Evolutionary conservation across 2,113 vertebrate genomes (phyloP), one percentile per base, ranked within the genome.

Genomic region (Percina caprodes): DNA sequence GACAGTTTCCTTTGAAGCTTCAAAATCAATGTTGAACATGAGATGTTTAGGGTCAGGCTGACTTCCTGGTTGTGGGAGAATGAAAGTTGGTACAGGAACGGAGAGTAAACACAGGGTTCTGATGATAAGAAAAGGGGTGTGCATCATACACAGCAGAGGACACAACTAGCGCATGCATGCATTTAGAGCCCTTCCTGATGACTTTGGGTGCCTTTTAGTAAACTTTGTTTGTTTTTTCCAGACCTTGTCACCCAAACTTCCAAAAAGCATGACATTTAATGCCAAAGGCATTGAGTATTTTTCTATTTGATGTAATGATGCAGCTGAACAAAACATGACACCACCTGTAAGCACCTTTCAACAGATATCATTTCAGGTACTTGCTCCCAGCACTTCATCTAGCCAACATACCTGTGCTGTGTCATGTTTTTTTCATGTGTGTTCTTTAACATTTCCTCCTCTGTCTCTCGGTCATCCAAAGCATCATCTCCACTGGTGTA

Each of bases 401-500:
- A 24, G 46, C 21, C 48, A 42, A 2, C 81, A 30, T 63, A 93
- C 91, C 79, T 76, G 21, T 33, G 6, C 15, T 0, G 18, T 35
- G 46, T 35, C 59, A 6, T 69, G 71, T 65, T 85, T 78, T 2
- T 61, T 83, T n/a, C 52, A 2, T 71, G 35, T 16, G 13, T 33
- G 35, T 18, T 74, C 84, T 94, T 94, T 69, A 60, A 77, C 7
- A 4, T 49, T 26, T 92, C 91, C 12, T 92, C 91, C 52, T 92
- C 89, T 14, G 83, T 80, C 18, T 96, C 96, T 13, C 91, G 79
- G 82, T 97, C 96, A 61, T 95, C 93, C 74, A 95, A 35, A 51
- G 77, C 84, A 30, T 91, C 92, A 3, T 95, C 91, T 63, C 97
- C 97, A 18, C 97, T 98, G 87, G 63, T 83, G 61, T 95, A 96